phyloP scores from a whole-genome alignment of 2,888 invertebrate genomes.

The Agrotis ipsilon region DNA sequence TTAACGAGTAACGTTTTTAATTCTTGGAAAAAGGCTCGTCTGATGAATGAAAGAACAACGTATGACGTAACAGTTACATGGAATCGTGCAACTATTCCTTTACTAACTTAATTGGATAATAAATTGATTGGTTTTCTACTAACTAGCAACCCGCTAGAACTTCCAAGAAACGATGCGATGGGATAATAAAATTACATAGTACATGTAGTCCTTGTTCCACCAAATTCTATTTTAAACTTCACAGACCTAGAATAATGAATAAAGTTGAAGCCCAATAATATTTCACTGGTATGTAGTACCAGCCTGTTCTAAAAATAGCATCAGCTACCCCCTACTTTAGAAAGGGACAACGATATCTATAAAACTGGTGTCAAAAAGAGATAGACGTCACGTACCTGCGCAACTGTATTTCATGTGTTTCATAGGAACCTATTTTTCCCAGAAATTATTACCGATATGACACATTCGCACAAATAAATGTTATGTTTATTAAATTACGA shows the following conservation, averaged over 20 bases:
- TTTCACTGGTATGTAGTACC: conserved; percentile 54
- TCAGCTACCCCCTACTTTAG: conserved; percentile 72
- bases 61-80: not conserved
- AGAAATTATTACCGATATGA: conserved; percentile 41
- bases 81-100: conserved; percentile 21
- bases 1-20: not conserved
- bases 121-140: conserved; percentile 32
- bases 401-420: conserved; percentile 43
- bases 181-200: not conserved
- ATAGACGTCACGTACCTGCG: conserved; percentile 43
- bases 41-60: conserved; percentile 5
- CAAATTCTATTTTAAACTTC: conserved; percentile 42
- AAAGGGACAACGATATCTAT: conserved; percentile 61
- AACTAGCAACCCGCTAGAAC: conserved; percentile 8
- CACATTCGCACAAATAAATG: conserved; percentile 13
- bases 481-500: conserved; percentile 12
- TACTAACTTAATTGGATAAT: conserved; percentile 29
- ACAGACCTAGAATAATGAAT: conserved; percentile 38
- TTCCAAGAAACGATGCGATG: conserved; percentile 20
- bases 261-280: conserved; percentile 56
- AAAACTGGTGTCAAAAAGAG: conserved; percentile 28
- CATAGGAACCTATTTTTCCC: conserved; percentile 28
- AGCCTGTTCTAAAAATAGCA: conserved; percentile 77
- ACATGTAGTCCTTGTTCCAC: not conserved
- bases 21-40: not conserved